Base-by-base conservation (phyloP, 2,797 vertebrate species). In the Artibeus lituratus region DNA sequence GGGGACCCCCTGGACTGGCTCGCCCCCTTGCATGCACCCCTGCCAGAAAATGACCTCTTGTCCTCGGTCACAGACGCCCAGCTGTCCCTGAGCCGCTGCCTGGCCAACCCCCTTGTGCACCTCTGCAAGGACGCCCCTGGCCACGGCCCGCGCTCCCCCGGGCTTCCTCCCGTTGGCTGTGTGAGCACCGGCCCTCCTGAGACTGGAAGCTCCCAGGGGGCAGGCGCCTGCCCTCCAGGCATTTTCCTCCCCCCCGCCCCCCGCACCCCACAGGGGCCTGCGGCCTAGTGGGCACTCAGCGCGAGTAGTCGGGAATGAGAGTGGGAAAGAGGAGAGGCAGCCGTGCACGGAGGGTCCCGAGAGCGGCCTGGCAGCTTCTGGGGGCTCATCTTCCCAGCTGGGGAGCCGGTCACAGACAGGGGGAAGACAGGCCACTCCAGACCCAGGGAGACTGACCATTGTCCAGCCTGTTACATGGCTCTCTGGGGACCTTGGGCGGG, bases 271-370 rank as follows among this genome's bases (percentile, higher is more conserved):
- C 49, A 24, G 10, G 32, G 87, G 49, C 49, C 49, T 19, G 49
- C 57, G 51, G 67, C 57, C 57, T 29, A 87, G 92, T n/a, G 65
- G 96, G 95, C 7, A 37, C 86, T 55, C 44, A 16, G 49, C 2
- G 49, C 2, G 37, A 6, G 42, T 3, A 8, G 21, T 70, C 21
- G 1, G 1, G 7, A 44, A 35, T 0, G 9, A 42, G n/a, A 8
- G 32, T 2, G 16, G 62, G 47, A 55, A 65, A 42, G 35, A 18
- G n/a, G 6, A 22, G 57, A 51, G 42, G 35, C 6, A 3, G 84
- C 24, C 0, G 0, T 18, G 44, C 16, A 10, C 3, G 1, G 39
- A 59, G 67, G 53, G 12, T 29, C 16, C 53, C 0, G 8, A 57
- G 51, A 37, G 22, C n/a, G 32, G 32, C 72, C 39, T n/a, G 69